phyloP scores from a whole-genome alignment of 2,888 invertebrate species.

The Drosophila helvetica region DNA sequence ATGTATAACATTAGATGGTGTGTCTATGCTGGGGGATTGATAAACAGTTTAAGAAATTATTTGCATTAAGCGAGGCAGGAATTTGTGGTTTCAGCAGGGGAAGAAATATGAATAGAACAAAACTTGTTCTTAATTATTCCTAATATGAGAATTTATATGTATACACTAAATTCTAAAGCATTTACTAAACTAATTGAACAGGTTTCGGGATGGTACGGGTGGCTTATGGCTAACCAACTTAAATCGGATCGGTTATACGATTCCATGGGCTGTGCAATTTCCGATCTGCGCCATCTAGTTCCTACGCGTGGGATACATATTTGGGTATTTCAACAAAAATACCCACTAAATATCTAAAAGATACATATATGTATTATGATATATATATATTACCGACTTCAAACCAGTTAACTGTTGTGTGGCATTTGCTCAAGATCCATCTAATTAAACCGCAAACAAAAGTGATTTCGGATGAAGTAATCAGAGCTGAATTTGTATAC shows the following conservation, averaged over 20 bases:
- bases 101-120: conserved; percentile 33
- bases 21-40: conserved; percentile 28
- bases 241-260: neutral
- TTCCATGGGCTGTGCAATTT: conserved; percentile 29
- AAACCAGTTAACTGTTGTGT: conserved; percentile 63
- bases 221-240: neutral
- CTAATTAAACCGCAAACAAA: conserved; percentile 47
- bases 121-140: conserved; percentile 58
- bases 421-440: conserved; percentile 48
- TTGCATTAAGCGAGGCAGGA: conserved; percentile 34
- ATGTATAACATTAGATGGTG: conserved; percentile 30
- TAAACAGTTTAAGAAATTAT: conserved; percentile 38
- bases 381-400: neutral
- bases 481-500: conserved; percentile 53
- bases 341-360: conserved; percentile 13
- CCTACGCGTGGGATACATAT: conserved; percentile 33
- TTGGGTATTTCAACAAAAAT: conserved; percentile 34
- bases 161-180: conserved; percentile 55
- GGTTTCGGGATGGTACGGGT: conserved; percentile 48
- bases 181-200: conserved; percentile 68
- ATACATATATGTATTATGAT: conserved; percentile 2
- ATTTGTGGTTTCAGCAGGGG: conserved; percentile 15
- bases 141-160: conserved; percentile 64
- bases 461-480: conserved; percentile 62
- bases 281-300: conserved; percentile 28